These are phyloP conservation scores for Leptobrachium leishanense DNA, from an alignment of 2,113 vertebrate species.

Conservation along the genomic window DNA sequence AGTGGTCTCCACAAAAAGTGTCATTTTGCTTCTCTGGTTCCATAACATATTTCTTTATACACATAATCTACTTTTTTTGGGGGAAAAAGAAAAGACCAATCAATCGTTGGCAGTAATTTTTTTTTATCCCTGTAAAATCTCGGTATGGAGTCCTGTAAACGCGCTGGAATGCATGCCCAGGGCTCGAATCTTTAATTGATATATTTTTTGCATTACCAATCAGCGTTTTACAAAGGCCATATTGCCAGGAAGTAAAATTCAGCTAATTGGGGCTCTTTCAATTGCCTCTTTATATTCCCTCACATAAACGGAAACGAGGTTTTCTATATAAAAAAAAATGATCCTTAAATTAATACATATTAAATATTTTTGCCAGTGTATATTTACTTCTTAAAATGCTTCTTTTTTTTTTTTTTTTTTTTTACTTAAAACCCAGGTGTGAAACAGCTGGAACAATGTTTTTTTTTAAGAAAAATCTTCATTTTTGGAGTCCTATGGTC, in stretches of 20 bases:
- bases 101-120: not conserved
- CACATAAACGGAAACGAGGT: slow-evolving; percentile 6
- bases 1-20: no score
- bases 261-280: slow-evolving; percentile 22
- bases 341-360: slow-evolving; percentile 11
- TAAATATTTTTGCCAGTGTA: not conserved
- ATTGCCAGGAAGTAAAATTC: not conserved
- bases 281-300: slow-evolving; percentile 19
- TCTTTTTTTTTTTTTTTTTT: not conserved
- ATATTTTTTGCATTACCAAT: slow-evolving; percentile 26
- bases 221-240: slow-evolving; percentile 24
- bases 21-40: no score
- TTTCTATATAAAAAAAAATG: slow-evolving; percentile 5
- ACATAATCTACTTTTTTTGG: no score
- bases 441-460: not conserved
- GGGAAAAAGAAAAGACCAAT: no score
- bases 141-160: slow-evolving; percentile 28
- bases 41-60: no score
- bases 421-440: slow-evolving; percentile 1
- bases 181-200: slow-evolving; percentile 9
- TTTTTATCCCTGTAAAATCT: slow-evolving; percentile 5
- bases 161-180: slow-evolving; percentile 4
- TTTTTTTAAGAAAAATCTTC: no score
- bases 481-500: no score
- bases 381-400: not conserved